phyloP scores from a whole-genome alignment of 2,113 vertebrate species.

The Oreochromis aureus region DNA sequence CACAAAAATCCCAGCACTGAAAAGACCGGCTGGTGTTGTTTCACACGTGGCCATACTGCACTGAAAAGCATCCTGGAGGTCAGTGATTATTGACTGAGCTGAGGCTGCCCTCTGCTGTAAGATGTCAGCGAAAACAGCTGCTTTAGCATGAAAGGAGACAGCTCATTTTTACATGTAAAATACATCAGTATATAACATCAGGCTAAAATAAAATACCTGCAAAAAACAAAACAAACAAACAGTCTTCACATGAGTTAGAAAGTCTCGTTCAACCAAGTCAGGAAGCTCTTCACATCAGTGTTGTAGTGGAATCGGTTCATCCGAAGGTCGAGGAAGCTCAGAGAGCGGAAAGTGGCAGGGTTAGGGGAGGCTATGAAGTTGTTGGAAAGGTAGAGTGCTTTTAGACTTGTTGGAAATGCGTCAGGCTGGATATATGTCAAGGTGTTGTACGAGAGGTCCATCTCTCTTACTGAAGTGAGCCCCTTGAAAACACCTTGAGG shows the following conservation, averaged over 20 bases:
- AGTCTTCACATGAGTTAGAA: background rate
- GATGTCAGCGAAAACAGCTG: background rate
- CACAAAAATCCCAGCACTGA: background rate
- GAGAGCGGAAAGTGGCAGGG: slow-evolving; percentile 67
- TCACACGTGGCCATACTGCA: background rate
- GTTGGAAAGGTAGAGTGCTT: slow-evolving; percentile 68
- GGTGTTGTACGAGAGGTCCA: slow-evolving; percentile 79
- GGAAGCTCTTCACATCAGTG: slow-evolving; percentile 67
- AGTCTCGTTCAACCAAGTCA: slow-evolving; percentile 73
- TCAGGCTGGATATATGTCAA: slow-evolving; percentile 68
- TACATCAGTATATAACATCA: background rate
- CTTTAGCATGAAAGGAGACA: background rate
- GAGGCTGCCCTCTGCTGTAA: slow-evolving; percentile 41
- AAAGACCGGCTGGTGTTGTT: background rate
- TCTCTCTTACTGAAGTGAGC: slow-evolving; percentile 65
- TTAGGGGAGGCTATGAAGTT: slow-evolving; percentile 81
- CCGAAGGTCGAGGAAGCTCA: slow-evolving; percentile 68
- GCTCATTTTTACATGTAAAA: background rate
- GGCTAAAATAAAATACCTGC: background rate
- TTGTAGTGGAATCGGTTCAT: slow-evolving; percentile 74
- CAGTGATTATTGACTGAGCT: background rate
- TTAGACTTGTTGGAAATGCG: slow-evolving; percentile 73
- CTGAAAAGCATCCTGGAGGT: background rate
- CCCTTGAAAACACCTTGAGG: slow-evolving; percentile 75
- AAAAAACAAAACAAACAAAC: background rate